Conservation (phyloP, 2,113 vertebrate species). For the Ellobius talpinus region DNA sequence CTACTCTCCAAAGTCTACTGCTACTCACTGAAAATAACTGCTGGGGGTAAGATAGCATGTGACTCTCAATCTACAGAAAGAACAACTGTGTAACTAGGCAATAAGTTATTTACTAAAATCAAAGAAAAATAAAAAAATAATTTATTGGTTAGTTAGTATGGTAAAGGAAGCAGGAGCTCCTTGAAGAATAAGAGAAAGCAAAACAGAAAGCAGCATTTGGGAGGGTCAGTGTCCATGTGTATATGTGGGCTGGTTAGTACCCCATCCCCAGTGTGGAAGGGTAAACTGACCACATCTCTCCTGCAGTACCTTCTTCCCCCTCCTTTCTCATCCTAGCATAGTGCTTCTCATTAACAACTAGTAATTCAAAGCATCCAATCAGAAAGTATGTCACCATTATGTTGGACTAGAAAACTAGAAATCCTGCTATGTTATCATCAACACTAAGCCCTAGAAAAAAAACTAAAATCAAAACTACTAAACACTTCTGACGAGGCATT, state of each 20-base stretch:
- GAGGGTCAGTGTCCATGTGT: not conserved
- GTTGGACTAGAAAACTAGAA: not conserved
- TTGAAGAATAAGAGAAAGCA: not conserved
- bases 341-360: not conserved
- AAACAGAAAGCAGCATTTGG: not conserved
- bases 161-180: not conserved
- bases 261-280: not conserved
- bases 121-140: slow-evolving; percentile 25
- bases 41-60: not conserved
- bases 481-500: not conserved
- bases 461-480: slow-evolving; percentile 6
- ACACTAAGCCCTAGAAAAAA: not conserved
- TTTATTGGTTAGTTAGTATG: not conserved
- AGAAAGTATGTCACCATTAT: not conserved
- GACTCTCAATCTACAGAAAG: not conserved
- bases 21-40: not conserved
- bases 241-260: not conserved
- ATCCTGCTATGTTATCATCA: not conserved
- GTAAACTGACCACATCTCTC: not conserved
- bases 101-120: slow-evolving; percentile 12
- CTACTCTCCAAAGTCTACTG: not conserved
- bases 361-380: not conserved
- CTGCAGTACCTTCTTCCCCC: not conserved
- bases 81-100: not conserved
- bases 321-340: not conserved